Base-by-base conservation (phyloP, 2,888 invertebrate species). In the Bruchidius siliquastri region DNA sequence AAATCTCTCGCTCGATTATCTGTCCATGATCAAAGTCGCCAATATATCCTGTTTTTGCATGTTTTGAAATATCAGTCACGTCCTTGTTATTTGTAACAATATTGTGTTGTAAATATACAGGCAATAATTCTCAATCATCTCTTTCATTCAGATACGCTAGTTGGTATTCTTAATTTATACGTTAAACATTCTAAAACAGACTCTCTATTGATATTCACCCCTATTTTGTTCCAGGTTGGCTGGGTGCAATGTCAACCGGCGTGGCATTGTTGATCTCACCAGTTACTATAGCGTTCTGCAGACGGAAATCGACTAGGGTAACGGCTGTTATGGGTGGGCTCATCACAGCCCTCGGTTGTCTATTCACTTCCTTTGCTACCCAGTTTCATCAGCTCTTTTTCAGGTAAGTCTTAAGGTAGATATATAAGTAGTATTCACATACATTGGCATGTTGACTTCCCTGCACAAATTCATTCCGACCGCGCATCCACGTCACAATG, bases 361-460 rank as follows among this genome's bases (percentile, higher is more conserved):
- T 96, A 77, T 96, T 96, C 88, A 94, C 96, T 10, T 95, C 95
- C 74, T 96, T 96, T 86, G 96, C 96, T 74, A 92, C 94, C 75
- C 94, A 96, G 87, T 94, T 95, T 85, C 95, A 96, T 87, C 96
- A 96, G 86, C 89, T 96, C 75, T 95, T 94, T 89, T 93, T 96
- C 90, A 95, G 95, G 87, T 95, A 93, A 83, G 72, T 49, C 1
- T 13, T 49, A 18, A 49, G n/a, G n/a, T n/a, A n/a, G n/a, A n/a
- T n/a, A n/a, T n/a, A n/a, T n/a, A n/a, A n/a, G n/a, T n/a, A n/a
- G n/a, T n/a, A n/a, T n/a, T n/a, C n/a, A n/a, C n/a, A n/a, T n/a
- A n/a, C n/a, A n/a, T n/a, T n/a, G n/a, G n/a, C n/a, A n/a, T n/a
- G n/a, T n/a, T n/a, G n/a, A n/a, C n/a, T n/a, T n/a, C n/a, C n/a